These are phyloP conservation scores for Colistium nudipinnis DNA, from an alignment of 2,113 vertebrate species.

Conservation along the genomic window DNA sequence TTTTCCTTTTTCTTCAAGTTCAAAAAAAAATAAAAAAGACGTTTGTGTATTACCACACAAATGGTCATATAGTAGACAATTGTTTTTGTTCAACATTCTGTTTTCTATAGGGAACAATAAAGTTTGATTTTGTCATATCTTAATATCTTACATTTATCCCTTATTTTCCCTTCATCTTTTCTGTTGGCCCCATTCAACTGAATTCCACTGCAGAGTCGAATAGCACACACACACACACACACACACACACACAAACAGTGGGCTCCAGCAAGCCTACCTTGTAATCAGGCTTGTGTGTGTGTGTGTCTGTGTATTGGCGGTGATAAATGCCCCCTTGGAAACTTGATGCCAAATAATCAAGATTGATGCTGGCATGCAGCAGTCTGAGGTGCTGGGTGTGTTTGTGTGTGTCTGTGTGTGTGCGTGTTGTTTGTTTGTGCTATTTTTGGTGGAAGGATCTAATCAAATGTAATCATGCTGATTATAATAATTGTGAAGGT, in stretches of 20 bases:
- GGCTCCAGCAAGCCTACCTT: conserved; percentile 34
- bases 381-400: conserved; percentile 36
- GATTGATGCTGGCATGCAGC: conserved; percentile 54
- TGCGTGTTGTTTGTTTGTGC: conserved; percentile 55
- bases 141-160: not conserved
- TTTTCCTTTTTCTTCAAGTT: too few relatives aligned
- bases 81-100: too few relatives aligned
- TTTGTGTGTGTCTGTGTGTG: conserved; percentile 36
- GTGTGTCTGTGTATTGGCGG: conserved; percentile 43
- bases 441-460: conserved; percentile 66
- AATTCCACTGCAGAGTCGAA: conserved; percentile 17
- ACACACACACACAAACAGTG: conserved; percentile 28
- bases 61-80: too few relatives aligned
- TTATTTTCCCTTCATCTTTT: conserved; percentile 3
- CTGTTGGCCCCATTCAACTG: conserved; percentile 9
- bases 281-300: conserved; percentile 54
- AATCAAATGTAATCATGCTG: conserved; percentile 73
- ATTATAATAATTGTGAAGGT: conserved; percentile 66
- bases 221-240: conserved; percentile 6
- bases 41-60: too few relatives aligned
- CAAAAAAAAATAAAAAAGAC: too few relatives aligned
- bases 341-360: conserved; percentile 69
- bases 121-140: not conserved
- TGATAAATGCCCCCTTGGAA: conserved; percentile 69
- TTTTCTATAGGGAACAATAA: not conserved